Base-by-base conservation (phyloP, 2,797 vertebrate species). In the Presbytis comata region DNA sequence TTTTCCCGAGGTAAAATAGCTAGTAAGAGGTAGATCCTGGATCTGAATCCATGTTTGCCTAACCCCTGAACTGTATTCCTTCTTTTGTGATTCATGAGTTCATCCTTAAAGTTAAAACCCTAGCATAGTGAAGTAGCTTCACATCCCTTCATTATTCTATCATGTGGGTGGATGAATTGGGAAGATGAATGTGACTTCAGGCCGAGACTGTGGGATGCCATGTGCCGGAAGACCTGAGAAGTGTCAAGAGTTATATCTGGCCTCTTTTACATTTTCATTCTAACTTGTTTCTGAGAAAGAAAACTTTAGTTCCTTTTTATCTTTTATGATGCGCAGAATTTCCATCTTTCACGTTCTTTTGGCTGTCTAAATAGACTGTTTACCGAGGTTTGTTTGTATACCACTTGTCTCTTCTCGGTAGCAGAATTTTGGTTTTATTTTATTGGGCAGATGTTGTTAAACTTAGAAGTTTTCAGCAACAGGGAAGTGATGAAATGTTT, bases 381-480 rank as follows among this genome's bases (percentile, higher is more conserved):
- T 91, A 95, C 93, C 89, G 93, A 89, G 79, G 41, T 92, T 85
- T 97, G 55, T 96, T 97, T 96, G 24, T 94, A 36, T 93, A 67
- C 81, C 87, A 92, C 36, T 97, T 94, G 50, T 95, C 87, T 95
- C 39, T 96, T 96, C 53, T 93, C 86, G 74, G 86, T 93, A 95
- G 83, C 76, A 97, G 74, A 97, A 96, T 97, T 92, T 97, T 86
- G 50, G 81, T 96, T 97, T 98, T 82, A 50, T 96, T 96, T 93
- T 93, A 85, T 91, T 79, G 57, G 89, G 36, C 90, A 94, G 57
- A 92, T 97, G 92, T 96, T 97, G 74, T 96, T 97, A 96, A 97
- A 95, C 84, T 95, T 97, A 80, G 74, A 93, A 93, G 84, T 97
- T 95, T 97, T 91, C 92, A 91, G 78, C 90, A 85, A 96, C 5